Evolutionary conservation across 2,888 invertebrate genomes (phyloP).

Genomic region (Aelia acuminata): DNA sequence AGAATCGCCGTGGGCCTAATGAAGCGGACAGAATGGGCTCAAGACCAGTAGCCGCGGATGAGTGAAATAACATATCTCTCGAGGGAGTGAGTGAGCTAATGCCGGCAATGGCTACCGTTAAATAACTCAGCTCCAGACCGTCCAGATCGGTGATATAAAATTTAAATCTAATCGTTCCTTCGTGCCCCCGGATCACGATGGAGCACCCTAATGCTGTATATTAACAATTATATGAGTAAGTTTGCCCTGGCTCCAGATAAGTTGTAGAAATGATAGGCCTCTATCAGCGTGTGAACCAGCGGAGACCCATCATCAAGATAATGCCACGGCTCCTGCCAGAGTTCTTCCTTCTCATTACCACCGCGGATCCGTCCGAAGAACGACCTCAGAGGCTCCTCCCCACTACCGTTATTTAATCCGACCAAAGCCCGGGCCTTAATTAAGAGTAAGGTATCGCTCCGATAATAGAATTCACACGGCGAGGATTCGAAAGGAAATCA

Average conservation of each 20-base stretch:
- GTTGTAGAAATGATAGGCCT: conserved; percentile 43
- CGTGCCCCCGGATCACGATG: conserved; percentile 47
- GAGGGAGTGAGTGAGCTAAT: conserved; percentile 12
- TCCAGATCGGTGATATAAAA: conserved; percentile 51
- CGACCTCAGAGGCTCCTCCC: neutral
- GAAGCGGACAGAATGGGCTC: neutral
- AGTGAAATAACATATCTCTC: conserved; percentile 44
- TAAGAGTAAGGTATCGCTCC: conserved; percentile 44
- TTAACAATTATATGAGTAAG: conserved; percentile 59
- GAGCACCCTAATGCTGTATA: conserved; percentile 48
- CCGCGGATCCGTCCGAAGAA: neutral
- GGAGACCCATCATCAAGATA: conserved; percentile 1
- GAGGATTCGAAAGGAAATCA: conserved; percentile 9
- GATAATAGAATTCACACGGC: conserved; percentile 48
- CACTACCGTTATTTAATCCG: conserved; percentile 48
- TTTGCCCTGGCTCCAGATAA: conserved; percentile 53
- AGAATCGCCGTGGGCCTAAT: neutral
- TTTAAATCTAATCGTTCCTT: conserved; percentile 52
- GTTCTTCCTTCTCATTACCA: conserved; percentile 43
- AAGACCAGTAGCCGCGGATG: neutral
- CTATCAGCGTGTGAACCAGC: conserved; percentile 40
- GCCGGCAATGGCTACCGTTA: conserved; percentile 48
- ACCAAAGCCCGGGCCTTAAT: neutral
- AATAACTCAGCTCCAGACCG: conserved; percentile 25
- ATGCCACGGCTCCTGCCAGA: neutral